Base-by-base conservation (phyloP, 1,140 invertebrate genomes). In the Sitophilus oryzae region DNA sequence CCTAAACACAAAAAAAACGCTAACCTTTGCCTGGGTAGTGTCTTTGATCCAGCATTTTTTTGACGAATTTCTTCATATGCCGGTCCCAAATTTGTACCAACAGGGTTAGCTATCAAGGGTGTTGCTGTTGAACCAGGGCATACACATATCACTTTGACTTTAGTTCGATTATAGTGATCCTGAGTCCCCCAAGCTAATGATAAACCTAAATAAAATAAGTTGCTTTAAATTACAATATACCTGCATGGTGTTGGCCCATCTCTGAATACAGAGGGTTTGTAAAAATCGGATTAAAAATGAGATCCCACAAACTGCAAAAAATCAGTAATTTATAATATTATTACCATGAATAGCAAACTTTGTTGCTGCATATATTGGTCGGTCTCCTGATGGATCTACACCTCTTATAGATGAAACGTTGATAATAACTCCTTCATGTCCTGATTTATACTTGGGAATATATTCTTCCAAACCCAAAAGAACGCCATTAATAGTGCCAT, bases 81-180 rank as follows among this genome's bases (percentile, higher is more conserved):
- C n/a, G 11, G 14, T 40, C 15, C 35, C 5, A 48, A 36, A 15
- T 36, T 36, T 8, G 11, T 48, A 11, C 11, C 5, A 9, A 43
- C 23, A 30, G 11, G 14, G 9, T 35, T n/a, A 11, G 11, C 20
- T 8, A 59, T 51, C 18, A 65, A 34, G 0, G 63, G 49, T 10
- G 63, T 65, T 3, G 62, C 58, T 6, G 66, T 70, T 6, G 62
- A 35, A 22, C 69, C 69, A 9, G 70, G 70, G 56, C 69, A 71
- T 9, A 71, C 47, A 2, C 59, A 55, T 4, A 71, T n/a, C 6
- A 67, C 60, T 51, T 51, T 58, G 3, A 72, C 63, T 37, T 67
- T 68, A 8, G 66, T 63, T 36, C 52, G 52, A n/a, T 61, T 34
- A 20, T 58, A 63, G 30, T 59, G 53, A 3, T 36, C 14, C 20